Conservation (phyloP, 2,113 vertebrate genomes). For the Psephotus haematonotus region DNA sequence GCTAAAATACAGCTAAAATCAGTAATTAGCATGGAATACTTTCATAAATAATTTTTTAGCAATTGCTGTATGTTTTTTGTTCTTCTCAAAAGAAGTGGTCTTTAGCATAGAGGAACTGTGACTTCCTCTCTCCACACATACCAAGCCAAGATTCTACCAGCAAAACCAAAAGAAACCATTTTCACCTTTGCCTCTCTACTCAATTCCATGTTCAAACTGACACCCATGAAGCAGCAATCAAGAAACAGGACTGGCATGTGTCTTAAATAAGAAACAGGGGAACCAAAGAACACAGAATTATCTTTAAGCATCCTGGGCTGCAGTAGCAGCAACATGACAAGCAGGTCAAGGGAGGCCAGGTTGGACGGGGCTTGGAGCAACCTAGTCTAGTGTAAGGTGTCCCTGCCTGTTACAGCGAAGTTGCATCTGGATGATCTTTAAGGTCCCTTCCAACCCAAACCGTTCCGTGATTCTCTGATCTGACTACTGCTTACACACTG, state of each 20-base stretch:
- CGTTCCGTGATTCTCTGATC: neutral
- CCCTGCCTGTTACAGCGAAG: neutral
- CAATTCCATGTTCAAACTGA: neutral
- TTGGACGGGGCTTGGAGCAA: neutral
- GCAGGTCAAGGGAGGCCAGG: neutral
- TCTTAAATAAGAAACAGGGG: neutral
- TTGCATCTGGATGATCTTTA: neutral
- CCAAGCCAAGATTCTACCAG: neutral
- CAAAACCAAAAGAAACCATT: neutral
- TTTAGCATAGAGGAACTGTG: neutral
- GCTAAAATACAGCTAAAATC: neutral
- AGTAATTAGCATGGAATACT: neutral
- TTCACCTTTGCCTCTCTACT: neutral
- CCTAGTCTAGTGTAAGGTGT: neutral
- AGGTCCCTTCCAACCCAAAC: neutral
- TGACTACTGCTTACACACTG: neutral
- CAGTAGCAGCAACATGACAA: neutral
- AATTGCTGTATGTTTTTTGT: neutral
- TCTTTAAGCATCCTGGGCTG: neutral
- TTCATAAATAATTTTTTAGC: neutral
- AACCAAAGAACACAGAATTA: neutral
- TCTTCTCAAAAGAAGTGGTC: neutral
- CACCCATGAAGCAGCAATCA: fast-evolving
- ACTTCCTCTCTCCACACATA: neutral
- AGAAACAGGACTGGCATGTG: fast-evolving